Conservation (phyloP, 2,797 vertebrate species). For the Eulemur mongoz region DNA sequence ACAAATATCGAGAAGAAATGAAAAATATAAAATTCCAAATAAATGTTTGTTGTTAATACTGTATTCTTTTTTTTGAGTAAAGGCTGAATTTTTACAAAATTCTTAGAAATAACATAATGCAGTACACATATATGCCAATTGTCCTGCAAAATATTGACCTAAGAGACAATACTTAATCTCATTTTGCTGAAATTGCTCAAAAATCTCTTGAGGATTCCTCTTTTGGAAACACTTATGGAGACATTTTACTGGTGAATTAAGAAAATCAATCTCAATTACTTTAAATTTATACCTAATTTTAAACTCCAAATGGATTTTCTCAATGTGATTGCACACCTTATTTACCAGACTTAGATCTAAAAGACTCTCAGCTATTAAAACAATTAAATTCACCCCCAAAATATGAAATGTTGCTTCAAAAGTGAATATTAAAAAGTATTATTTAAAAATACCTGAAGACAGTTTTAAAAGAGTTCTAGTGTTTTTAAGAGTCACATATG, state of each 20-base stretch:
- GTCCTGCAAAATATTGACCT: not conserved
- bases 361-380: not conserved
- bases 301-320: slow-evolving; percentile 49
- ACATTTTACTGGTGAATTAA: slow-evolving; percentile 54
- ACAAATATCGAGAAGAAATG: not conserved
- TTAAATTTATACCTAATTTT: slow-evolving; percentile 65
- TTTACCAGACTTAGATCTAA: slow-evolving; percentile 22
- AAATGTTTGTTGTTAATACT: not conserved
- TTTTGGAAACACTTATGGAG: slow-evolving; percentile 43
- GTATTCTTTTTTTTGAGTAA: not conserved
- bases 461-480: not conserved
- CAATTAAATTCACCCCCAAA: not conserved
- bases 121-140: not conserved
- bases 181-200: not conserved
- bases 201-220: not conserved
- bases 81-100: not conserved
- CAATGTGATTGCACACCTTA: not conserved
- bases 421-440: not conserved
- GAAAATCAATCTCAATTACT: slow-evolving; percentile 64
- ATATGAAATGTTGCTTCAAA: not conserved
- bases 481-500: not conserved
- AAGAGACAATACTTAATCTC: not conserved
- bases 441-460: not conserved
- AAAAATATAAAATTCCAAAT: not conserved
- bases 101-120: not conserved